Conservation (phyloP, 2,113 vertebrate species). For the Dissostichus mawsoni region DNA sequence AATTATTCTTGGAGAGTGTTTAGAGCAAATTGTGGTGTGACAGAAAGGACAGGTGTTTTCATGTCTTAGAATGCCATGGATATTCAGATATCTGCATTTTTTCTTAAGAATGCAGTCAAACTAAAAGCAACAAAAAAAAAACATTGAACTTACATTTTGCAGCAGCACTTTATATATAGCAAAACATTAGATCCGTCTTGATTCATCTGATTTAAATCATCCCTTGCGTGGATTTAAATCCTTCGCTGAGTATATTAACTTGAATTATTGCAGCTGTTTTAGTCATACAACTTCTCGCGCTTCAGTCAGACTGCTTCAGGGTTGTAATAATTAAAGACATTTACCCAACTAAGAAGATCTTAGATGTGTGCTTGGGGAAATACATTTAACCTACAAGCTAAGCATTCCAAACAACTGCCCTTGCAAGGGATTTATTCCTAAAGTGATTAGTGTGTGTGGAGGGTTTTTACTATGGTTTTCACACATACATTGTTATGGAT, state of each 20-base stretch:
- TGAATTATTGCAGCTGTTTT: constrained; percentile 40
- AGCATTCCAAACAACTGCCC: constrained; percentile 15
- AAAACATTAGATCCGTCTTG: not conserved
- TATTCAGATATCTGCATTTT: not conserved
- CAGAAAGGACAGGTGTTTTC: not conserved
- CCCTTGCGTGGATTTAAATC: constrained; percentile 27
- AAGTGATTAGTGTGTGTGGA: constrained; percentile 1
- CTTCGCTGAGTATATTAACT: constrained; percentile 15
- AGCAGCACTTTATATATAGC: not conserved
- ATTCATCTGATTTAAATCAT: not conserved
- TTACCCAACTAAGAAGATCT: constrained; percentile 19
- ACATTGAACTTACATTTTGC: not conserved
- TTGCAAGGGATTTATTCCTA: constrained; percentile 23
- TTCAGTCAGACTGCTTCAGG: constrained; percentile 23
- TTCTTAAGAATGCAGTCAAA: not conserved
- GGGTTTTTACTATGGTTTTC: not conserved
- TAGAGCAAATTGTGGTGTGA: too few species aligned
- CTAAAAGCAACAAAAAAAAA: not conserved
- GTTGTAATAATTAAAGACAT: constrained; percentile 51
- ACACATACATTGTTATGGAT: constrained; percentile 5
- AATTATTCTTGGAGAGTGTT: too few species aligned
- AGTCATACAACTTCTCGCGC: constrained; percentile 7
- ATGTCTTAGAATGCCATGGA: not conserved
- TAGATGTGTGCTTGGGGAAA: constrained; percentile 37
- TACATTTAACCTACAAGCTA: constrained; percentile 27